Evolutionary conservation across 2,797 vertebrate genomes (phyloP).

Genomic region (Sebastiscus albofasciatus): DNA sequence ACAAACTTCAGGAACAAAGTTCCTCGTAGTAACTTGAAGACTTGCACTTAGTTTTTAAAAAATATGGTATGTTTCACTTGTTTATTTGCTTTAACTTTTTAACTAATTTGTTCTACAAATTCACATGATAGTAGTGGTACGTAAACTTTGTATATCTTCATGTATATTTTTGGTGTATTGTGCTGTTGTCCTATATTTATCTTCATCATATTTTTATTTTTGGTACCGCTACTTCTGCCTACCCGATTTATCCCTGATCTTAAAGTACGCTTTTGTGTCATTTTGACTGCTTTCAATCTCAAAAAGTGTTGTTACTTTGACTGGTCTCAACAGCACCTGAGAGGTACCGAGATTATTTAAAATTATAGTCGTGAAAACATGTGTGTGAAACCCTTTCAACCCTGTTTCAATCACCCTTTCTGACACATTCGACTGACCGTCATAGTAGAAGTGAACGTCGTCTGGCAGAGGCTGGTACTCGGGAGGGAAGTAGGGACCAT

Average conservation of each 20-base stretch:
- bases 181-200: not conserved
- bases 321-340: not conserved
- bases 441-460: conserved; percentile 77
- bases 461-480: conserved; percentile 76
- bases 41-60: too few relatives aligned
- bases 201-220: not conserved
- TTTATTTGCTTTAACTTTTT: not conserved
- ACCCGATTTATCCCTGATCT: not conserved
- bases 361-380: not conserved
- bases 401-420: not conserved
- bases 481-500: conserved; percentile 78
- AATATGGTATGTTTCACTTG: too few relatives aligned
- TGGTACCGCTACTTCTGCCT: not conserved
- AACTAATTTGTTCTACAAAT: not conserved
- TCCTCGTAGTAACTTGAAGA: too few relatives aligned
- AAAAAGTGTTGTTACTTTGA: not conserved
- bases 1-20: too few relatives aligned
- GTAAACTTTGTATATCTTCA: not conserved
- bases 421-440: conserved; percentile 59
- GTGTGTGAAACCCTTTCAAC: not conserved
- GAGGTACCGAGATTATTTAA: not conserved
- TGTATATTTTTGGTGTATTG: not conserved
- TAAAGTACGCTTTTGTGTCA: not conserved
- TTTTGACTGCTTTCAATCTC: not conserved
- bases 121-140: too few relatives aligned